Conservation (phyloP, 2,888 invertebrate genomes). For the Orchesellides sinensis region DNA sequence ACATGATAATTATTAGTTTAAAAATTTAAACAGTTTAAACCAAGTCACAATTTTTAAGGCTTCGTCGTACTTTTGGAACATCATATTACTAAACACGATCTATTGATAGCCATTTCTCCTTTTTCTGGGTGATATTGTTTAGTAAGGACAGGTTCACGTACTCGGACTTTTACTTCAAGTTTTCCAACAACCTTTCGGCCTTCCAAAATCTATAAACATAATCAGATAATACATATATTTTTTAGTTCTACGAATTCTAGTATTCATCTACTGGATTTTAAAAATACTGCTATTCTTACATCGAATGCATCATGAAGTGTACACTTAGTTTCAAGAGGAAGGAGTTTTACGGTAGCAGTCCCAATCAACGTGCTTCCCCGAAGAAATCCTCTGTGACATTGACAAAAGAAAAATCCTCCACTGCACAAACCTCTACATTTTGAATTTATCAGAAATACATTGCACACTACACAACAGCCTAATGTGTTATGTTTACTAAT, state of each 20-base stretch:
- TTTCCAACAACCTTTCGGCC: conserved; percentile 92
- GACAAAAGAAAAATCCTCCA: conserved; percentile 77
- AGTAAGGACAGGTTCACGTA: conserved; percentile 91
- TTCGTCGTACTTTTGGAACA: background rate
- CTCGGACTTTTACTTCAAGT: conserved; percentile 90
- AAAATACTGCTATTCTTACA: conserved; percentile 88
- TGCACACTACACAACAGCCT: conserved; percentile 45
- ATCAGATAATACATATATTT: background rate
- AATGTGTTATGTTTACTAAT: background rate
- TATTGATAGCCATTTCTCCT: conserved; percentile 95
- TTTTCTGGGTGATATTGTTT: conserved; percentile 92
- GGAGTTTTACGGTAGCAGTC: conserved; percentile 88
- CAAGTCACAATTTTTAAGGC: too few relatives aligned
- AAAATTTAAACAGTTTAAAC: background rate
- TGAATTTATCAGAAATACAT: conserved; percentile 58
- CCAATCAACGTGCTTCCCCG: conserved; percentile 92
- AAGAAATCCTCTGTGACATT: conserved; percentile 93
- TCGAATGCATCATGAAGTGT: conserved; percentile 94
- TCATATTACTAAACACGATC: conserved; percentile 76
- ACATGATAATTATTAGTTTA: too few relatives aligned
- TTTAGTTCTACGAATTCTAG: background rate
- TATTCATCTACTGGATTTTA: conserved; percentile 1
- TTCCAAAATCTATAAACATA: conserved; percentile 85
- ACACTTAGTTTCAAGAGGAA: conserved; percentile 91
- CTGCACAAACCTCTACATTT: conserved; percentile 69